Evolutionary conservation across 2,113 vertebrate genomes (phyloP).

Genomic region (Gasterosteus nipponicus): DNA sequence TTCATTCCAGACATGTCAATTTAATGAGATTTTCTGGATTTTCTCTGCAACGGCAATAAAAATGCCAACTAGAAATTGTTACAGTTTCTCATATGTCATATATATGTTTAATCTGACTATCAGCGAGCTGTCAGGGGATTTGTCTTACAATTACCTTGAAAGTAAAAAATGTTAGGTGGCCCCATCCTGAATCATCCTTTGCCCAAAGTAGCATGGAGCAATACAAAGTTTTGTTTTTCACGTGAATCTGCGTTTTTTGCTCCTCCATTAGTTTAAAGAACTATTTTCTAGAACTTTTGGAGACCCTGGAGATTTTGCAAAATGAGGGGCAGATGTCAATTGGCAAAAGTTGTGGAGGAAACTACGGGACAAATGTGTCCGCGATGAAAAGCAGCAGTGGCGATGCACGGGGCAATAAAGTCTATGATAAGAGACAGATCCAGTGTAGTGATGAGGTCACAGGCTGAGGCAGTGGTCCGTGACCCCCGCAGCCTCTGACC

Average conservation of each 20-base stretch:
- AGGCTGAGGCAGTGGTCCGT: slow-evolving; percentile 30
- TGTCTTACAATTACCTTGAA: slow-evolving; percentile 7
- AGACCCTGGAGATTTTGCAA: not conserved
- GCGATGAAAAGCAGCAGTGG: too few species aligned
- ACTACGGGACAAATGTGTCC: too few species aligned
- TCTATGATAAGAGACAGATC: not conserved
- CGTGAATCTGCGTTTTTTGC: not conserved
- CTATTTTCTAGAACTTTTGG: not conserved
- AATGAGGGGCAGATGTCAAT: not conserved
- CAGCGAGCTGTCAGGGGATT: not conserved
- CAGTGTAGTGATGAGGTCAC: slow-evolving; percentile 47
- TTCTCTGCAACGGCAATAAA: slow-evolving; percentile 51
- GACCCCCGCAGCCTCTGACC: slow-evolving; percentile 43
- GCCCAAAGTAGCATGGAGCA: too few species aligned
- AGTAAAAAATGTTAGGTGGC: not conserved
- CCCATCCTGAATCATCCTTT: not conserved
- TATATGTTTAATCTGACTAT: slow-evolving; percentile 39
- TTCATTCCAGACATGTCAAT: slow-evolving; percentile 46
- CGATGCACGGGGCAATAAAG: too few species aligned
- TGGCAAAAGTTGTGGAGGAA: too few species aligned
- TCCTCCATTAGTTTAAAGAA: not conserved
- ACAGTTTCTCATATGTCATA: slow-evolving; percentile 41
- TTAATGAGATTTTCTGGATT: slow-evolving; percentile 48
- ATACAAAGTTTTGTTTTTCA: not conserved
- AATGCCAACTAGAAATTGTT: slow-evolving; percentile 63